Percentiles rank a stretch among this genome's conserved stretches.
Conservation (phyloP, 2,797 vertebrate species). For the Acomys russatus region DNA sequence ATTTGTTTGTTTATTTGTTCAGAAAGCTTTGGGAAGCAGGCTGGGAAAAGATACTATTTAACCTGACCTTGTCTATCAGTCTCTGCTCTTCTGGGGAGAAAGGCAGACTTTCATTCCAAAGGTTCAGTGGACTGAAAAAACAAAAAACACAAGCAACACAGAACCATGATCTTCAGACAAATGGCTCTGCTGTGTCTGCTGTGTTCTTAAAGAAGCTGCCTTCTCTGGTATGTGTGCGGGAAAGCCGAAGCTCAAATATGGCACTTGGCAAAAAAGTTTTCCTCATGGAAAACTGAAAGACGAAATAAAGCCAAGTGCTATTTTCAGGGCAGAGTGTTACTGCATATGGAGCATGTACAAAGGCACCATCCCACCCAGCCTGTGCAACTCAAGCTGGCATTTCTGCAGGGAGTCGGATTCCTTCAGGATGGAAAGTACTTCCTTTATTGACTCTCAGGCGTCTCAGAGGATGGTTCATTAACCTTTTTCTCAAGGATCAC, state of each 20-base stretch:
- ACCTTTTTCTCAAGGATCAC: slow-evolving; percentile 37
- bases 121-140: slow-evolving; percentile 55
- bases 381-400: slow-evolving; percentile 32
- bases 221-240: not conserved
- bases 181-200: not conserved
- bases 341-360: slow-evolving; percentile 32
- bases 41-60: slow-evolving; percentile 48
- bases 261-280: slow-evolving; percentile 11
- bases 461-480: slow-evolving; percentile 30
- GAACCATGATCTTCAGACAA: slow-evolving; percentile 33
- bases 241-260: not conserved
- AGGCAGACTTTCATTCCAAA: slow-evolving; percentile 50
- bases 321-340: slow-evolving; percentile 59
- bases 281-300: slow-evolving; percentile 53
- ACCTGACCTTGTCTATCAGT: not conserved
- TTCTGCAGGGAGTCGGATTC: not conserved
- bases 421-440: not conserved
- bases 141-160: not conserved
- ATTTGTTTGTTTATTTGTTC: not conserved
- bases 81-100: slow-evolving; percentile 18
- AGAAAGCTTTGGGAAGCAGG: not conserved
- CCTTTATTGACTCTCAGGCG: not conserved
- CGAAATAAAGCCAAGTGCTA: slow-evolving; percentile 33
- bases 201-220: slow-evolving; percentile 4
- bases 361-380: not conserved